These are phyloP conservation scores for Actenoides lindsayi DNA, from an alignment of 2,113 vertebrate species.

Conservation along the genomic window DNA sequence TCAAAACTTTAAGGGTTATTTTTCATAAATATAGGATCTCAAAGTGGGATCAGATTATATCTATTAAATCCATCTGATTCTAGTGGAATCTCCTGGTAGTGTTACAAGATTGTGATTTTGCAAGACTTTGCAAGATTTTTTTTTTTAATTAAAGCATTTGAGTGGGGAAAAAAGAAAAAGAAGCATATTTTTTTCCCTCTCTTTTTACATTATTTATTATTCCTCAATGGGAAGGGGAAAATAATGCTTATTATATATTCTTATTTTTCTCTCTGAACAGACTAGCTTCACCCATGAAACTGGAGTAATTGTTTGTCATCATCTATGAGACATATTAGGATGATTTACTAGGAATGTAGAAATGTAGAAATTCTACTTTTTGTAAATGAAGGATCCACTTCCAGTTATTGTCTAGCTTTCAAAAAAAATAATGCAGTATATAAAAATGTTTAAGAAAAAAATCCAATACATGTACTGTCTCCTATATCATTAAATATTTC, in stretches of 20 bases:
- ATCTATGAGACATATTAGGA: not conserved
- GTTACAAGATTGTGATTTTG: not conserved
- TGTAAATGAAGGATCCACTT: not conserved
- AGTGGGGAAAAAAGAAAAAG: no score
- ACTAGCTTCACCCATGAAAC: not conserved
- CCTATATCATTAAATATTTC: not conserved
- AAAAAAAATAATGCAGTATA: not conserved
- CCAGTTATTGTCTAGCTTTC: not conserved
- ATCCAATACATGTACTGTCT: not conserved
- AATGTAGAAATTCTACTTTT: not conserved
- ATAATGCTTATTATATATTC: not conserved
- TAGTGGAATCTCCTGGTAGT: not conserved
- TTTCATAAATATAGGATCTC: not conserved
- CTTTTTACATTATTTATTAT: not conserved
- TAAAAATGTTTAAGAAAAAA: not conserved
- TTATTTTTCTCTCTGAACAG: not conserved
- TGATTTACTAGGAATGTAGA: not conserved
- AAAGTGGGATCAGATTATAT: not conserved
- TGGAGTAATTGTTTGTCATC: not conserved
- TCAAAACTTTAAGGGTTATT: not conserved
- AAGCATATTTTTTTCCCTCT: not conserved
- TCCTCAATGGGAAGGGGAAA: not conserved
- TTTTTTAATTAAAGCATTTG: not conserved
- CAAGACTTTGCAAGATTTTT: not conserved
- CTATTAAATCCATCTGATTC: not conserved